Percentiles rank a stretch among this genome's conserved stretches.
Evolutionary conservation across 2,888 invertebrate genomes (phyloP).

Genomic region (Tethea ocularis): DNA sequence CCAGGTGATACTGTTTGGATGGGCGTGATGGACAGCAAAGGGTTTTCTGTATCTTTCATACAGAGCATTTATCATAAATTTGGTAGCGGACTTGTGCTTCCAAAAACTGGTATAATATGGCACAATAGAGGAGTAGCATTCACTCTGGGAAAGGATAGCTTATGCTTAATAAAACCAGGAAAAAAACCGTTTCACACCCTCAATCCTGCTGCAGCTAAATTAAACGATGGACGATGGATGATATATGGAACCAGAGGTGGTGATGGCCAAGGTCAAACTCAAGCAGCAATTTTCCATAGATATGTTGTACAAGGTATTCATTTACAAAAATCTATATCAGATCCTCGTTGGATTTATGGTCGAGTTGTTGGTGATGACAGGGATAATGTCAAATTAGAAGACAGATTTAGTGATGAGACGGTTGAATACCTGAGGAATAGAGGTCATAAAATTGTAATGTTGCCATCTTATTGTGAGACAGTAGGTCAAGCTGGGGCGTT

Average conservation of each 20-base stretch:
- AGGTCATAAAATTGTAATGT: slow-evolving; percentile 57
- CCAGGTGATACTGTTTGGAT: slow-evolving; percentile 75
- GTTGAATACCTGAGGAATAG: slow-evolving; percentile 55
- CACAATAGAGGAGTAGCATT: slow-evolving; percentile 69
- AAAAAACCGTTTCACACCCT: slow-evolving; percentile 74
- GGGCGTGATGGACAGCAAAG: slow-evolving; percentile 72
- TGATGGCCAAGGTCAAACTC: slow-evolving; percentile 74
- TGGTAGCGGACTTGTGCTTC: slow-evolving; percentile 69
- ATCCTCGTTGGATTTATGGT: slow-evolving; percentile 72
- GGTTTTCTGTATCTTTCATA: slow-evolving; percentile 75
- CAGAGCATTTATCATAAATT: slow-evolving; percentile 67
- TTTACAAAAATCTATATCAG: slow-evolving; percentile 58
- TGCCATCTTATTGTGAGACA: slow-evolving; percentile 49
- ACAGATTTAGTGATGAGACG: slow-evolving; percentile 58
- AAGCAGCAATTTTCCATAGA: slow-evolving; percentile 74
- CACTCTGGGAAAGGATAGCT: slow-evolving; percentile 51
- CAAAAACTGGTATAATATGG: slow-evolving; percentile 72
- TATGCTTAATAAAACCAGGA: slow-evolving; percentile 61
- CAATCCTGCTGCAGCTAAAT: slow-evolving; percentile 66
- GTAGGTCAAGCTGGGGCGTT: slow-evolving; percentile 70
- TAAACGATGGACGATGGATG: slow-evolving; percentile 70
- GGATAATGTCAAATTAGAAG: slow-evolving; percentile 55
- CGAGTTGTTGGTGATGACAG: slow-evolving; percentile 39
- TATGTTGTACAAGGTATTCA: slow-evolving; percentile 64
- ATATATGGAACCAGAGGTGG: slow-evolving; percentile 74